These are phyloP conservation scores for Caenorhabditis virilis DNA, from an alignment of 2,888 invertebrate genomes.

Conservation along the genomic window DNA sequence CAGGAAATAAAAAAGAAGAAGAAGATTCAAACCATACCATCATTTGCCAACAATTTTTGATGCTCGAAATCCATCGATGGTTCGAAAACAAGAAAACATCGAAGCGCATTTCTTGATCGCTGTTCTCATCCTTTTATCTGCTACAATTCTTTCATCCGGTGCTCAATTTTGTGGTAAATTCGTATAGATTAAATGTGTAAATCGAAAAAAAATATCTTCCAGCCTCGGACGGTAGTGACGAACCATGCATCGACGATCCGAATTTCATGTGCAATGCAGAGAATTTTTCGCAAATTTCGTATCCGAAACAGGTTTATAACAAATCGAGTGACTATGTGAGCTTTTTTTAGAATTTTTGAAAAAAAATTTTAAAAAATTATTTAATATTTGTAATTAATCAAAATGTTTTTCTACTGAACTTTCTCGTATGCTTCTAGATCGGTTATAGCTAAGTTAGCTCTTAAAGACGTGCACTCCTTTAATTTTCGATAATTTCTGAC, in stretches of 20 bases:
- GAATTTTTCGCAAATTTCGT: constrained; percentile 10
- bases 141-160: background rate
- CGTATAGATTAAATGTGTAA: background rate
- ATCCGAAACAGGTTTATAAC: constrained; percentile 10
- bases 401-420: too few species aligned
- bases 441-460: too few species aligned
- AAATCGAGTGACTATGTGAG: constrained; percentile 5
- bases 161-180: constrained; percentile 27
- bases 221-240: constrained; percentile 32
- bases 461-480: too few species aligned
- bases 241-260: constrained; percentile 17
- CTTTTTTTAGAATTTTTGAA: background rate
- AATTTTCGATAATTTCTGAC: too few species aligned
- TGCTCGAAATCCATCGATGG: too few species aligned
- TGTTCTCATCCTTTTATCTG: background rate
- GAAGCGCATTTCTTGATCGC: background rate
- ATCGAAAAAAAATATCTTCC: constrained; percentile 2
- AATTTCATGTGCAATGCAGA: constrained; percentile 18
- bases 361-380: too few species aligned
- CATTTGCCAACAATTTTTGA: too few species aligned
- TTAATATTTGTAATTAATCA: too few species aligned
- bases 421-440: too few species aligned
- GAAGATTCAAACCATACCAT: too few species aligned
- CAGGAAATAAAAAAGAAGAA: too few species aligned
- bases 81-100: background rate